phyloP scores from a whole-genome alignment of 23 tunicate genomes.

The Oikopleura albicans region DNA sequence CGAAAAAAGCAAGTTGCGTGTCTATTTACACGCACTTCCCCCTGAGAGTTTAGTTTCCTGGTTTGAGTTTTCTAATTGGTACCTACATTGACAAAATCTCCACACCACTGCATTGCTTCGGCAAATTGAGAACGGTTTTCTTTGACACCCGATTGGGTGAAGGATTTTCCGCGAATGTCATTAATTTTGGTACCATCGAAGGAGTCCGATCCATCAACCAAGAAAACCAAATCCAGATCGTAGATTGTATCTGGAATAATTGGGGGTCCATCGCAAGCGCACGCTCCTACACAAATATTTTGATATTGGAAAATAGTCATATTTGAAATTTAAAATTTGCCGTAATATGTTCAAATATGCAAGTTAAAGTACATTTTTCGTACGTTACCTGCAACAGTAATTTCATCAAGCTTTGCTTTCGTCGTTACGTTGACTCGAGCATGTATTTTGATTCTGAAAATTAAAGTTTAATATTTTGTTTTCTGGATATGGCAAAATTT shows the following conservation, averaged over 20 bases:
- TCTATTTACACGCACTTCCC: no score
- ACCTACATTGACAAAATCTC: neutral
- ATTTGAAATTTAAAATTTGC: neutral
- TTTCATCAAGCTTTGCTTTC: slow-evolving; percentile 1
- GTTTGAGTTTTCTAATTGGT: no score
- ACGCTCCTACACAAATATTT: neutral
- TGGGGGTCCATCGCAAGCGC: slow-evolving; percentile 10
- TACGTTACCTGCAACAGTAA: neutral
- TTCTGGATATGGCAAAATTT: no score
- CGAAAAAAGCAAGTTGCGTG: no score
- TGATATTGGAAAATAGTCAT: neutral
- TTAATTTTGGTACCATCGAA: neutral
- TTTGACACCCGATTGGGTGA: neutral
- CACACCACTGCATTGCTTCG: slow-evolving; percentile 9
- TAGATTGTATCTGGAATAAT: neutral
- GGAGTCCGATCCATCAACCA: neutral
- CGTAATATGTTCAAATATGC: neutral
- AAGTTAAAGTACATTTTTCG: neutral
- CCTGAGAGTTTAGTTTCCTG: no score
- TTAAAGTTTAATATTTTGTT: no score
- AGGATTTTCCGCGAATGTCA: neutral
- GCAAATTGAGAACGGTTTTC: neutral
- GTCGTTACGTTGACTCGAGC: neutral
- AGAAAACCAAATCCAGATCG: neutral
- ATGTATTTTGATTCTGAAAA: slow-evolving; percentile 6